phyloP scores from a whole-genome alignment of 2,113 vertebrate species.

The Raja brachyura region DNA sequence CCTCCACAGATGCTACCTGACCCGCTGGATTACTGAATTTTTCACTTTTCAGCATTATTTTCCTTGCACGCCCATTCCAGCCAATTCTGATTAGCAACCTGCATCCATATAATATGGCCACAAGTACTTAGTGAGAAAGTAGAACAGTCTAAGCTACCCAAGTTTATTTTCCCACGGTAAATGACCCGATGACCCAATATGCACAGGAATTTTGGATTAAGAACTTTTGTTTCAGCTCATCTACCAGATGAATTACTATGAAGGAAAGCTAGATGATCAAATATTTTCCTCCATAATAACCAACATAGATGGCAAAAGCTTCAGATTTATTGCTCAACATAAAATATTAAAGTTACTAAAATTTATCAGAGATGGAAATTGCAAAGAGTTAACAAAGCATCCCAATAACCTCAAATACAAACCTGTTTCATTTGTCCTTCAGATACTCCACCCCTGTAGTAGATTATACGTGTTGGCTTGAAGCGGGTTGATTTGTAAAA shows the following conservation, averaged over 20 bases:
- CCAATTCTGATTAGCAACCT: no score
- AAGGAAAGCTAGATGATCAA: not conserved
- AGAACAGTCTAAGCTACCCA: not conserved
- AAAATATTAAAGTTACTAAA: not conserved
- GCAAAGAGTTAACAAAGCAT: not conserved
- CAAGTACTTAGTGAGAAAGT: not conserved
- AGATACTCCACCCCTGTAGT: slow-evolving; percentile 91
- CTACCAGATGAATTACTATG: not conserved
- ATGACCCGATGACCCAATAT: not conserved
- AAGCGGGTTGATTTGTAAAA: slow-evolving; percentile 98
- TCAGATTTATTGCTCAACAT: not conserved
- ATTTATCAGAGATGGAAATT: not conserved
- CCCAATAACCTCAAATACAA: not conserved
- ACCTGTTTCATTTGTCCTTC: slow-evolving; percentile 99
- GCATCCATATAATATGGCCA: not conserved
- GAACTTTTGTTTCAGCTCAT: not conserved
- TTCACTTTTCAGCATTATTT: slow-evolving; percentile 17
- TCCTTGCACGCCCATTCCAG: not conserved
- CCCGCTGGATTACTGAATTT: no score
- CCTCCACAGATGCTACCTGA: no score
- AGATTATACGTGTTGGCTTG: slow-evolving; percentile 97
- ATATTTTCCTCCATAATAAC: not conserved
- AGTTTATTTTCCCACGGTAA: not conserved
- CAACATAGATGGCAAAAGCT: not conserved
- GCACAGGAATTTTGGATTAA: not conserved